Evolutionary conservation across 2,888 invertebrate genomes (phyloP).

Genomic region (Malthinus flaveolus): DNA sequence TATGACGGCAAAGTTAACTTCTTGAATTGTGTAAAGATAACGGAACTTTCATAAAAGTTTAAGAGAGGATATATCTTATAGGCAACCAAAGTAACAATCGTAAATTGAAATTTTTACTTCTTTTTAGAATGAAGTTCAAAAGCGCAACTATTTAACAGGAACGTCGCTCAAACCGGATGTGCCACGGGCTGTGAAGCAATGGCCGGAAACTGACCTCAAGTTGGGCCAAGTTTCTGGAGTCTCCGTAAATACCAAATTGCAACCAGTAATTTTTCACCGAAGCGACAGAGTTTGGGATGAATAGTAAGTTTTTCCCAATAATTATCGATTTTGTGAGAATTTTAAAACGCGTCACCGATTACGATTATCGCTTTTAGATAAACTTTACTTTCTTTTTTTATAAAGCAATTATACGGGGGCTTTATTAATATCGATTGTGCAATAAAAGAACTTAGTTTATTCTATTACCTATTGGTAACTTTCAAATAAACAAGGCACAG

Average conservation of each 20-base stretch:
- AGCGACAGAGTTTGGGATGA: constrained; percentile 78
- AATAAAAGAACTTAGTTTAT: too few relatives aligned
- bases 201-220: constrained; percentile 63
- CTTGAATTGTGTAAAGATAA: neutral
- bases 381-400: too few relatives aligned
- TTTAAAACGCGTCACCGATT: neutral
- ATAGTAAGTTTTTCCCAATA: constrained; percentile 56
- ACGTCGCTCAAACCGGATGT: constrained; percentile 63
- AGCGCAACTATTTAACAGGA: constrained; percentile 14
- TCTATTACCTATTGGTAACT: too few relatives aligned
- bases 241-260: constrained; percentile 76
- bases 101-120: neutral
- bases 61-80: neutral
- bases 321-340: neutral
- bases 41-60: neutral
- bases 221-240: constrained; percentile 86
- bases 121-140: constrained; percentile 15
- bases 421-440: too few relatives aligned
- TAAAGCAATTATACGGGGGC: too few relatives aligned
- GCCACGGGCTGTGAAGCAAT: constrained; percentile 64
- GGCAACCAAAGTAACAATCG: constrained; percentile 17
- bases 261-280: constrained; percentile 85
- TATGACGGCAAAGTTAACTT: constrained; percentile 5
- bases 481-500: too few relatives aligned
- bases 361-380: too few relatives aligned